Conservation (phyloP, 2,888 invertebrate genomes). For the Phyllotreta cruciferae region DNA sequence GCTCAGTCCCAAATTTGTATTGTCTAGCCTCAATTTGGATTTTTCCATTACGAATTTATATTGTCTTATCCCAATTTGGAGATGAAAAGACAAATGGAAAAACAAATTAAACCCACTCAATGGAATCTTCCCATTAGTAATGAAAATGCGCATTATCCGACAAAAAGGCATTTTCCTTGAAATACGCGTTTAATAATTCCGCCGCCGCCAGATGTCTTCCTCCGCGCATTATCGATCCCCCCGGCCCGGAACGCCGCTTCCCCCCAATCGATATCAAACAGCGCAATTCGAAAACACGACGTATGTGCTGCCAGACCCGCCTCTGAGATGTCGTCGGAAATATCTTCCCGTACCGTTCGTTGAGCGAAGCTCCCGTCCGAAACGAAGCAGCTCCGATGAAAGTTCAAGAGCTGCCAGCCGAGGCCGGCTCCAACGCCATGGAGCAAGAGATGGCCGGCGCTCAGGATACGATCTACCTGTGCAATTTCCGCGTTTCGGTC, state of each 20-base stretch:
- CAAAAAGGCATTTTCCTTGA: too few relatives aligned
- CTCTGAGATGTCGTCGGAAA: slow-evolving; percentile 38
- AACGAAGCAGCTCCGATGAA: slow-evolving; percentile 52
- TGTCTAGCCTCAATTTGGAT: too few relatives aligned
- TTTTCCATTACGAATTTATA: too few relatives aligned
- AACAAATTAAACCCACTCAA: too few relatives aligned
- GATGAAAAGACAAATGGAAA: too few relatives aligned
- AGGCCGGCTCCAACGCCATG: slow-evolving; percentile 55
- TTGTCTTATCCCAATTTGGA: too few relatives aligned
- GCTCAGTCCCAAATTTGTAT: too few relatives aligned
- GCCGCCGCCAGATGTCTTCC: too few relatives aligned
- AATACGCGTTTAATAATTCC: too few relatives aligned
- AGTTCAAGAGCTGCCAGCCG: slow-evolving; percentile 57
- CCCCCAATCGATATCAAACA: neutral
- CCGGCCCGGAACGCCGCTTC: slow-evolving; percentile 6
- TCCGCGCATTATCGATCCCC: neutral
- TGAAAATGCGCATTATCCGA: too few relatives aligned
- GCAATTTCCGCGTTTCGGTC: slow-evolving; percentile 96
- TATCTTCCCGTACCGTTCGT: neutral
- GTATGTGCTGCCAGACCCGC: too few relatives aligned
- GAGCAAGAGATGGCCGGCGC: slow-evolving; percentile 82
- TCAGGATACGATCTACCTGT: slow-evolving; percentile 95
- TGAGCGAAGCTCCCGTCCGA: slow-evolving; percentile 6
- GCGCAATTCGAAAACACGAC: neutral
- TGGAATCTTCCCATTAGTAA: too few relatives aligned